A percentile compares a stretch with the other conserved stretches of the same genome.
phyloP scores from a whole-genome alignment of 2,888 invertebrate species.

The Tenthredo mesomela region DNA sequence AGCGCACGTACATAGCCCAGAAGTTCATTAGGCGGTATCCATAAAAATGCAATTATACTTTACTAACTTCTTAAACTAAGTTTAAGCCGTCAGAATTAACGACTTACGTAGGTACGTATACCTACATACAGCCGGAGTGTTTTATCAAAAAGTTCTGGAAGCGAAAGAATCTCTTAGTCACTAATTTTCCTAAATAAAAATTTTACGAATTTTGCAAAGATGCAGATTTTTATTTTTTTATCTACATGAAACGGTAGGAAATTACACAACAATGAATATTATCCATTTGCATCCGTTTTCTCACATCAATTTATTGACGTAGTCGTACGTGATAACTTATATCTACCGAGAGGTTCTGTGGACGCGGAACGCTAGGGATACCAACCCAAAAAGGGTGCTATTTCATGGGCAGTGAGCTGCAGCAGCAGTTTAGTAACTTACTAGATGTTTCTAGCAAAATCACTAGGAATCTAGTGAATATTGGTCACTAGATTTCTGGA shows the following conservation, averaged over 20 bases:
- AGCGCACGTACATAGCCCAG: not conserved
- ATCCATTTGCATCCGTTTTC: conserved; percentile 25
- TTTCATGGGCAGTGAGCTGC: no score
- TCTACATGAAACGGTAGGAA: conserved; percentile 40
- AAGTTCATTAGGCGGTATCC: not conserved
- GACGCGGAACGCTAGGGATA: no score
- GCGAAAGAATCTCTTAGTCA: not conserved
- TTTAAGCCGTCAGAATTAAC: not conserved
- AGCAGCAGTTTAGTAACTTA: no score
- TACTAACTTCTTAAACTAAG: not conserved
- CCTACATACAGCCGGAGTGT: not conserved
- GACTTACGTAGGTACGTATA: not conserved
- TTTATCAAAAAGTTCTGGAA: not conserved
- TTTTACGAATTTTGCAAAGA: not conserved
- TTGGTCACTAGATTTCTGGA: no score
- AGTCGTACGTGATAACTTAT: not conserved
- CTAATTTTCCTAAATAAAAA: not conserved
- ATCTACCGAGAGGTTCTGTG: no score
- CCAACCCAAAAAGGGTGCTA: no score
- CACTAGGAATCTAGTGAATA: no score
- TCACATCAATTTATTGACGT: conserved; percentile 20
- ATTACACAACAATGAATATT: conserved; percentile 27
- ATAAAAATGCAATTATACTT: conserved; percentile 25
- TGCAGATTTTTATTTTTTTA: conserved; percentile 2
- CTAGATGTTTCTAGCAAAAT: no score